Conservation (phyloP, 2,797 vertebrate genomes). For the Cirrhinus molitorella region DNA sequence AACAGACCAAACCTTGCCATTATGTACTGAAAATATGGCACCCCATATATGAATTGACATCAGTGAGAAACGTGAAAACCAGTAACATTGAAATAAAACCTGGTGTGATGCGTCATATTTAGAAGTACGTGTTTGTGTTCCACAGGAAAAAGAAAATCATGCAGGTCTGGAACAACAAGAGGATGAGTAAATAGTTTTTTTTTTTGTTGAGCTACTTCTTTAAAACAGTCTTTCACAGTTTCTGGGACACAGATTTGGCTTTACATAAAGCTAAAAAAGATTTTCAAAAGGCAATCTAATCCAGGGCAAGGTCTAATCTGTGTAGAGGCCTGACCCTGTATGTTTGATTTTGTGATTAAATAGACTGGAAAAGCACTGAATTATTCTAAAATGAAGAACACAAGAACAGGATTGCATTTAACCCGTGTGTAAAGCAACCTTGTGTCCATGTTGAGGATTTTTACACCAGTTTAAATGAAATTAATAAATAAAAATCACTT, state of each 20-base stretch:
- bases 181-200: not conserved
- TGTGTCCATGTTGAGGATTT: not conserved
- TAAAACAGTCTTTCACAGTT: not conserved
- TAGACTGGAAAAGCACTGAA: constrained; percentile 4
- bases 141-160: not conserved
- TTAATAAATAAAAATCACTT: not conserved
- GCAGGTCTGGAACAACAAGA: not conserved
- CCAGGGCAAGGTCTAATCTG: constrained; percentile 5
- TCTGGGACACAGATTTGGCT: not conserved
- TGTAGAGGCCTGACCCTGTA: not conserved
- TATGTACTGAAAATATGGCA: not conserved
- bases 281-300: constrained; percentile 25
- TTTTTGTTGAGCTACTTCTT: constrained; percentile 5
- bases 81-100: not conserved
- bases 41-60: not conserved
- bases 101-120: not conserved
- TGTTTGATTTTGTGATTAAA: constrained; percentile 24
- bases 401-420: not conserved
- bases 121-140: not conserved
- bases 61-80: not conserved
- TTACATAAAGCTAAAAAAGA: not conserved
- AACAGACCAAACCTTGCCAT: not conserved
- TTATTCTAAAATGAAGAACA: not conserved
- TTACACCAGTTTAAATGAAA: not conserved
- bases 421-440: not conserved